A percentile compares a stretch with the other conserved stretches of the same genome.
Evolutionary conservation across 2,113 vertebrate species (phyloP).

Genomic region (Leptodactylus fuscus): DNA sequence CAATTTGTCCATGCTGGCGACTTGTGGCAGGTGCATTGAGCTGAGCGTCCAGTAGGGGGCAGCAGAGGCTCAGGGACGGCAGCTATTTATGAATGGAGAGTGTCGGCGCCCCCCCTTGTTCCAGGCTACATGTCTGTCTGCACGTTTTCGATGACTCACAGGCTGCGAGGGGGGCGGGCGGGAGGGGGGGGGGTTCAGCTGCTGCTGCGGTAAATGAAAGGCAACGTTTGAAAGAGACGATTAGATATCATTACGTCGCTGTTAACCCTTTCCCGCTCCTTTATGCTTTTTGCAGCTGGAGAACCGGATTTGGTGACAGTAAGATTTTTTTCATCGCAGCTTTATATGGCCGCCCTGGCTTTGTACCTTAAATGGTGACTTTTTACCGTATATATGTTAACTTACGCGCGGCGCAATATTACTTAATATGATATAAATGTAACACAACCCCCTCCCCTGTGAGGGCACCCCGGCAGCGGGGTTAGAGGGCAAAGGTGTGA

Average conservation of each 20-base stretch:
- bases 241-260: not conserved
- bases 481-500: too few relatives aligned
- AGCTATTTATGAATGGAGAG: constrained; percentile 35
- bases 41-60: constrained; percentile 7
- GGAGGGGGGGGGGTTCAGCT: not conserved
- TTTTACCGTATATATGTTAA: not conserved
- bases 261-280: not conserved
- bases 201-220: constrained; percentile 16
- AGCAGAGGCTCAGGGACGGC: not conserved
- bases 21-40: too few relatives aligned
- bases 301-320: not conserved
- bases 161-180: not conserved
- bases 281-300: not conserved
- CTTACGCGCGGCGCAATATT: not conserved
- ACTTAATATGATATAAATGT: not conserved
- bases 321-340: not conserved
- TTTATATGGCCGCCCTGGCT: not conserved
- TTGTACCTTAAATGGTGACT: not conserved
- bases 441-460: too few relatives aligned
- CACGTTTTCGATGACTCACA: constrained; percentile 51
- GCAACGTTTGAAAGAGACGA: not conserved
- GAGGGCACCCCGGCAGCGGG: too few relatives aligned
- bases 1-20: too few relatives aligned
- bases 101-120: not conserved
- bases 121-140: constrained; percentile 31